Base-by-base conservation (phyloP, 1,140 invertebrate species). In the Zaprionus ghesquierei region DNA sequence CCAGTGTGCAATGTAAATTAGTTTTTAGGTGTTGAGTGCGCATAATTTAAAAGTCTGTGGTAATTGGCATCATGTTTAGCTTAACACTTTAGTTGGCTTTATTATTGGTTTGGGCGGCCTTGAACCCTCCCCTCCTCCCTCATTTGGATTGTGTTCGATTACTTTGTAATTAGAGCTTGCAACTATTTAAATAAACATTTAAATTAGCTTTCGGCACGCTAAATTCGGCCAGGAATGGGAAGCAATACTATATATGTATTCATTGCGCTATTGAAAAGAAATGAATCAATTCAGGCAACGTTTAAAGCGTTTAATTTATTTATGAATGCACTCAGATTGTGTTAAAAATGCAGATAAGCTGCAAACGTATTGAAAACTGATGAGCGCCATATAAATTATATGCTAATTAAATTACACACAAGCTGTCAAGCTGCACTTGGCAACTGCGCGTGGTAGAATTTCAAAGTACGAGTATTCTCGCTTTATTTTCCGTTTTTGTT, bases 11-110 rank as follows among this genome's bases (percentile, higher is more conserved):
- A 31, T 15, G 6, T 31, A 27, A 23, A 15, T 51, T 29, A 29
- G 27, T 5, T 29, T 8, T 8, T 61, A 27, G 46, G 44, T 25
- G 15, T 62, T 5, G 38, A 60, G n/a, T n/a, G n/a, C n/a, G n/a
- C n/a, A 64, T 64, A 49, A 59, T 54, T 53, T 20, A 33, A 41
- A 25, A 63, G 0, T 25, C 9, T 54, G 18, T 50, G 25, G 6
- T 41, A 29, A 49, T 65, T 49, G 60, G 15, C 15, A 23, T 49
- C 29, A 35, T 56, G 51, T 25, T 69, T 61, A 33, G 54, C n/a
- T 23, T 73, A 18, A 23, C 22, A 29, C 33, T 50, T 41, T 51
- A 23, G 44, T 53, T 25, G 25, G 44, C 6, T 65, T 44, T 31
- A 41, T 51, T 51, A 31, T 25, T 29, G 29, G 12, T 3, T 44